These are phyloP conservation scores for Andrena praecox DNA, from an alignment of 2,888 invertebrate species.

Conservation along the genomic window DNA sequence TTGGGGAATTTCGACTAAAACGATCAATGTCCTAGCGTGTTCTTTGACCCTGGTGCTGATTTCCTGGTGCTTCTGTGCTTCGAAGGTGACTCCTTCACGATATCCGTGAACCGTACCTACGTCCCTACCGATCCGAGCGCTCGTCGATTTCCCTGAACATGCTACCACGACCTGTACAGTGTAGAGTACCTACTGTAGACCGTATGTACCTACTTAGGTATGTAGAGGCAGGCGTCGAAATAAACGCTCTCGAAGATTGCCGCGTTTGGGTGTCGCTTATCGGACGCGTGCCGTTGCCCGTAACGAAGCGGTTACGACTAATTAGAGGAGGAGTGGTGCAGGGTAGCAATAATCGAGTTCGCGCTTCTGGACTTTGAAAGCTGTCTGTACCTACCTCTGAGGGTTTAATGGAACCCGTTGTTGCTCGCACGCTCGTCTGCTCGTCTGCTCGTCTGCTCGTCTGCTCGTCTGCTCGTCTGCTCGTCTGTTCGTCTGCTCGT, in stretches of 20 bases:
- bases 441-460: not conserved
- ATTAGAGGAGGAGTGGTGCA: not conserved
- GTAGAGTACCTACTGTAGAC: too few species aligned
- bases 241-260: not conserved
- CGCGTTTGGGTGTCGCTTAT: not conserved
- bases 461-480: not conserved
- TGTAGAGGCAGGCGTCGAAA: conserved; percentile 4
- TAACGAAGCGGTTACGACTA: conserved; percentile 31
- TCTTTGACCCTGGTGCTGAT: conserved; percentile 59
- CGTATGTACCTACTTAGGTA: too few species aligned
- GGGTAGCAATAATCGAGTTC: conserved; percentile 58
- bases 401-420: not conserved
- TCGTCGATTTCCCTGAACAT: conserved; percentile 17
- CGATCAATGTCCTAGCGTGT: conserved; percentile 57
- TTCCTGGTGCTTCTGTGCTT: conserved; percentile 68
- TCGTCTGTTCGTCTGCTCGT: too few species aligned
- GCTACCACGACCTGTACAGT: not conserved
- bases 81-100: conserved; percentile 46
- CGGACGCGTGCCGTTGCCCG: conserved; percentile 25
- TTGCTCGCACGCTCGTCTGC: not conserved
- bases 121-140: conserved; percentile 36
- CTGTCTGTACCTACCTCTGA: not conserved
- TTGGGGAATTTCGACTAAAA: conserved; percentile 43
- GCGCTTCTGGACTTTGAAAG: conserved; percentile 26
- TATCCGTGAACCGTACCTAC: not conserved